Conservation (phyloP, 2,113 vertebrate species). For the Alosa alosa region DNA sequence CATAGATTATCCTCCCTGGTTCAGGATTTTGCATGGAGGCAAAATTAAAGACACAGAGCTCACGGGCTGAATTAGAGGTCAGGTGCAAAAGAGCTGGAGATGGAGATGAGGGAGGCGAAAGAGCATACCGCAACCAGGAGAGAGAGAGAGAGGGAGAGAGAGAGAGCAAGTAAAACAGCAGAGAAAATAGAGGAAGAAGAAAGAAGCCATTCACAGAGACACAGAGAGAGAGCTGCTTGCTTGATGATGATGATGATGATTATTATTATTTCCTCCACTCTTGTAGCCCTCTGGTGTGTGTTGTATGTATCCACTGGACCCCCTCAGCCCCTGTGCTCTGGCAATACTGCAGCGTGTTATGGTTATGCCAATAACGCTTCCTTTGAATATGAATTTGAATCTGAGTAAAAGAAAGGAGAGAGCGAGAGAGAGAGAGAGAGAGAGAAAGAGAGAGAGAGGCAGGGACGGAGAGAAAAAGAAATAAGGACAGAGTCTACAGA, state of each 20-base stretch:
- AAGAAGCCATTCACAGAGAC: background rate
- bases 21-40: constrained; percentile 13
- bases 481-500: background rate
- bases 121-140: no score
- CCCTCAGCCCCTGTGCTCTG: background rate
- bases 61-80: constrained; percentile 1
- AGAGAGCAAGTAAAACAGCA: background rate
- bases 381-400: background rate
- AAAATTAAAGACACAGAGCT: constrained; percentile 17
- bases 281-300: no score
- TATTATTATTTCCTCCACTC: background rate
- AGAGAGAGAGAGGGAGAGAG: constrained; percentile 6
- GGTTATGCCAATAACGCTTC: background rate
- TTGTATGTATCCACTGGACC: no score
- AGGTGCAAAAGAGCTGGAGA: background rate
- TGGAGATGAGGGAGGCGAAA: background rate
- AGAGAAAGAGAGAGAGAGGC: background rate
- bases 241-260: background rate
- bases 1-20: no score
- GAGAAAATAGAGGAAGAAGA: background rate
- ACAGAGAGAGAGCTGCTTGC: background rate
- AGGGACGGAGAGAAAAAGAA: background rate
- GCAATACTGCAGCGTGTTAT: background rate
- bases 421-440: background rate
- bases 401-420: background rate